Evolutionary conservation across 2,888 invertebrate species (phyloP).

Genomic region (Calameuta filiformis): DNA sequence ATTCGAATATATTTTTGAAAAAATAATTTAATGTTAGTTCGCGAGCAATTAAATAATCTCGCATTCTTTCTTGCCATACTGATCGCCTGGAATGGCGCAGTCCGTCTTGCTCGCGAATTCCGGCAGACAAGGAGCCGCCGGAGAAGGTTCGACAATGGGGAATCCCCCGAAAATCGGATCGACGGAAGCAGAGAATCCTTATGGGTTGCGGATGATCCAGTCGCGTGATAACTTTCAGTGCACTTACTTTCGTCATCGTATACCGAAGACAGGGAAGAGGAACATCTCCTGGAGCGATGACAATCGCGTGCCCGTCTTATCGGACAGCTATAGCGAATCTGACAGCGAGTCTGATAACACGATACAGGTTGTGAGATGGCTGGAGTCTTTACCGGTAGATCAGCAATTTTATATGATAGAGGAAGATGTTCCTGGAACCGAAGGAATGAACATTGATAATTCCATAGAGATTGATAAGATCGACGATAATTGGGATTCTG

Average conservation of each 20-base stretch:
- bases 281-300: background rate
- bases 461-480: background rate
- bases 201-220: background rate
- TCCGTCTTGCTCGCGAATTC: slow-evolving; percentile 15
- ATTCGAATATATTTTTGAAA: no score
- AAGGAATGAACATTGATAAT: background rate
- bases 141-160: slow-evolving; percentile 12
- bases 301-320: background rate
- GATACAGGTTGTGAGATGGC: slow-evolving; percentile 30
- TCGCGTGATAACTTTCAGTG: slow-evolving; percentile 17
- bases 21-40: slow-evolving; percentile 14
- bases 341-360: slow-evolving; percentile 35
- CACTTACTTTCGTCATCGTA: slow-evolving; percentile 17
- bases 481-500: background rate
- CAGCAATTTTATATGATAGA: slow-evolving; percentile 31
- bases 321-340: slow-evolving; percentile 29
- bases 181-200: background rate
- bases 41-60: slow-evolving; percentile 17
- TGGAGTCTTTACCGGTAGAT: slow-evolving; percentile 30
- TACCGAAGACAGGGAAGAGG: background rate
- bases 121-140: slow-evolving; percentile 16
- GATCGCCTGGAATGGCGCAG: slow-evolving; percentile 28
- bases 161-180: background rate
- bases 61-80: slow-evolving; percentile 18
- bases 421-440: slow-evolving; percentile 6